These are phyloP conservation scores for Acleris sparsana DNA, from an alignment of 2,888 invertebrate species.

Conservation along the genomic window DNA sequence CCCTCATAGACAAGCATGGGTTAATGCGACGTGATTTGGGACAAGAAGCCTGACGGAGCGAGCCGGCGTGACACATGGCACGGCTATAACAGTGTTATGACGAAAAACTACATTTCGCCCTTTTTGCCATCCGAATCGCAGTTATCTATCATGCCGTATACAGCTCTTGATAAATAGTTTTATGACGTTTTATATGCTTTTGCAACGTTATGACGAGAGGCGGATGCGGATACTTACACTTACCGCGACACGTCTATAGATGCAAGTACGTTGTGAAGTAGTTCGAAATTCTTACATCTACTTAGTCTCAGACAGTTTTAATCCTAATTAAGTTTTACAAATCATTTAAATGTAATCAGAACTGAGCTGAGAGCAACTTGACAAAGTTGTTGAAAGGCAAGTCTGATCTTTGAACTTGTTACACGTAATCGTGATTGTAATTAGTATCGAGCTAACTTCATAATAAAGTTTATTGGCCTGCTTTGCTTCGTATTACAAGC, in stretches of 20 bases:
- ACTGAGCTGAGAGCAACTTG: not conserved
- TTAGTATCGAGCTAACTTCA: slow-evolving; percentile 21
- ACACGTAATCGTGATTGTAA: slow-evolving; percentile 7
- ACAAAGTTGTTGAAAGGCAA: slow-evolving; percentile 3
- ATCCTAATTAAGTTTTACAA: not conserved
- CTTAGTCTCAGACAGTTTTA: too few species aligned
- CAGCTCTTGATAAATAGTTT: slow-evolving; percentile 41
- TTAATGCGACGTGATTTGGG: slow-evolving; percentile 62
- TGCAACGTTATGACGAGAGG: slow-evolving; percentile 35
- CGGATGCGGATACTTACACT: slow-evolving; percentile 20
- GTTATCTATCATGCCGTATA: slow-evolving; percentile 60
- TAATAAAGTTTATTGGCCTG: slow-evolving; percentile 18
- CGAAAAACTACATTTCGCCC: slow-evolving; percentile 65
- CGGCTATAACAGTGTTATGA: slow-evolving; percentile 65
- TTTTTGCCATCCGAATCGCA: slow-evolving; percentile 59
- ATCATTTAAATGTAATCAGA: not conserved
- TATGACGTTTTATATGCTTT: slow-evolving; percentile 36
- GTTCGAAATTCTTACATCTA: not conserved
- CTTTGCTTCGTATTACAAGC: slow-evolving; percentile 17
- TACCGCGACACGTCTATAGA: slow-evolving; percentile 28
- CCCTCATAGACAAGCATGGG: slow-evolving; percentile 51
- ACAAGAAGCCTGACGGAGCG: slow-evolving; percentile 59
- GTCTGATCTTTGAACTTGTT: slow-evolving; percentile 10
- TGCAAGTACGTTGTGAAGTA: slow-evolving; percentile 11
- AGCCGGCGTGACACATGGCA: slow-evolving; percentile 62